These are phyloP conservation scores for Anomalospiza imberbis DNA, from an alignment of 2,797 vertebrate genomes.

Conservation along the genomic window DNA sequence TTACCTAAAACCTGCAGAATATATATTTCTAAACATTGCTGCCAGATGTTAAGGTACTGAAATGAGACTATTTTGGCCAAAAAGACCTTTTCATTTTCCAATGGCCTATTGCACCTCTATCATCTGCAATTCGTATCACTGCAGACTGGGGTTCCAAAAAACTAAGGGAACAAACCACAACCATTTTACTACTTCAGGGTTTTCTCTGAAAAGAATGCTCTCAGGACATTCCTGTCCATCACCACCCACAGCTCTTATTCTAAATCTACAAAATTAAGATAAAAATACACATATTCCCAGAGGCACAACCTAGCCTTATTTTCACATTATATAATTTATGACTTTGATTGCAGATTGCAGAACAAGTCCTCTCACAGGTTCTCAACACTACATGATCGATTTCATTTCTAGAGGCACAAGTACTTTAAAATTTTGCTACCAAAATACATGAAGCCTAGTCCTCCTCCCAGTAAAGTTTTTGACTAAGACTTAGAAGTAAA, in stretches of 20 bases:
- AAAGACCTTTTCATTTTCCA: not conserved
- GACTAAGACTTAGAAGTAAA: not conserved
- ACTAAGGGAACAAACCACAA: not conserved
- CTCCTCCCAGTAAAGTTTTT: not conserved
- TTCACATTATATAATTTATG: not conserved
- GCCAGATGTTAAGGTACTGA: not conserved
- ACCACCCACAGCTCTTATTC: not conserved
- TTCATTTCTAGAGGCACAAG: not conserved
- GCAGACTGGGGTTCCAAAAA: not conserved
- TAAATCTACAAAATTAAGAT: not conserved
- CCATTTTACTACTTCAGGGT: not conserved
- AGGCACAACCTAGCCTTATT: not conserved
- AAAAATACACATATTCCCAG: not conserved
- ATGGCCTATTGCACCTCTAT: not conserved
- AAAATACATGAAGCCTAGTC: not conserved
- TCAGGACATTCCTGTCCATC: not conserved
- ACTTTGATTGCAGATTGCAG: not conserved
- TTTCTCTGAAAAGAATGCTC: not conserved
- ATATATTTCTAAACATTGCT: not conserved
- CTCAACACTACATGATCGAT: rapidly evolving
- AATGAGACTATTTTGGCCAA: not conserved
- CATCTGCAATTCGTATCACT: not conserved
- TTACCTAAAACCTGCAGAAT: not conserved
- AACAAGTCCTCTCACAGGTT: not conserved
- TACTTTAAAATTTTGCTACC: not conserved